phyloP scores from a whole-genome alignment of 2,113 vertebrate species.

The Gavia stellata region DNA sequence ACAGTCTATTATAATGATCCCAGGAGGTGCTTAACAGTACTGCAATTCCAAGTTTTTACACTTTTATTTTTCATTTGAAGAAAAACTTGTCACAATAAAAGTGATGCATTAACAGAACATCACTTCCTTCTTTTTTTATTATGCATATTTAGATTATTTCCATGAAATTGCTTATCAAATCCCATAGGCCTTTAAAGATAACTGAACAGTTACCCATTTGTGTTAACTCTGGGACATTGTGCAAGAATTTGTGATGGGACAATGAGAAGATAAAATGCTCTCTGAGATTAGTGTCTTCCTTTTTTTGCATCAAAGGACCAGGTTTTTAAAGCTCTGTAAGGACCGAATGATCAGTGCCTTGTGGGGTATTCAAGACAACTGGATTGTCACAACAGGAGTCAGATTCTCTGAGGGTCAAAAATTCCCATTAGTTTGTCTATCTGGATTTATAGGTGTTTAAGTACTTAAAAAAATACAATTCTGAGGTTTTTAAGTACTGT shows the following conservation, averaged over 20 bases:
- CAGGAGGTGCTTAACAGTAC: constrained; percentile 55
- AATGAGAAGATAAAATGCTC: neutral
- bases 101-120: constrained; percentile 64
- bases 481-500: neutral
- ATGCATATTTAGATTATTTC: constrained; percentile 61
- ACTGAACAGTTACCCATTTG: constrained; percentile 60
- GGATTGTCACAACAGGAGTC: neutral
- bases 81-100: constrained; percentile 65
- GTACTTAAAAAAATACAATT: neutral
- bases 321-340: neutral
- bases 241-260: constrained; percentile 50
- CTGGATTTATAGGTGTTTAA: neutral
- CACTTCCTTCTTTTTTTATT: constrained; percentile 42
- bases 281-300: neutral
- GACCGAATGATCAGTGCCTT: fast-evolving
- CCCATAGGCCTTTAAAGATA: constrained; percentile 51
- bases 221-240: constrained; percentile 54
- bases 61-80: constrained; percentile 67
- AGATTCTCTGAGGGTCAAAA: neutral
- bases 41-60: constrained; percentile 58
- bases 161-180: constrained; percentile 58
- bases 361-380: neutral
- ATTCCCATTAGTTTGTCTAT: neutral
- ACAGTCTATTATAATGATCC: constrained; percentile 65
- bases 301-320: neutral